Evolutionary conservation across 2,888 invertebrate genomes (phyloP).

Genomic region (Idaea dimidiata): DNA sequence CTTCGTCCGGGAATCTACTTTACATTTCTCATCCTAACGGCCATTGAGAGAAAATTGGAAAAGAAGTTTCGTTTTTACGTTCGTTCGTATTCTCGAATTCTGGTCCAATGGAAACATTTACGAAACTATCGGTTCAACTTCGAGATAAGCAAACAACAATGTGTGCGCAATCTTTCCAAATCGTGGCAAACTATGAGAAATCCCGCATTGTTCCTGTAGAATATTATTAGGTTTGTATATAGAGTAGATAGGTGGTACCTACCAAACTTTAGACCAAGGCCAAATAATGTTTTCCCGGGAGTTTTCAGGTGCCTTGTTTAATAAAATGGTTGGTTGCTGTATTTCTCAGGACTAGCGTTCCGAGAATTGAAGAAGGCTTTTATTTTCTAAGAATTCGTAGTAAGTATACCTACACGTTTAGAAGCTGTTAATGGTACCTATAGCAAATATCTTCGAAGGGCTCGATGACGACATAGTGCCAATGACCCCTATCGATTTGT

Average conservation of each 20-base stretch:
- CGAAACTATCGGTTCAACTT: slow-evolving; percentile 48
- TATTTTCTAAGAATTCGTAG: slow-evolving; percentile 57
- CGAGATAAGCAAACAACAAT: slow-evolving; percentile 41
- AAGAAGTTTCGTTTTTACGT: slow-evolving; percentile 71
- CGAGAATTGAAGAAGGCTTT: not conserved
- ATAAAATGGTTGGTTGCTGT: not conserved
- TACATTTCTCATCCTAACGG: slow-evolving; percentile 81
- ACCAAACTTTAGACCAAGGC: slow-evolving; percentile 58
- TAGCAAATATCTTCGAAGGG: slow-evolving; percentile 71
- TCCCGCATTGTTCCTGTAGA: slow-evolving; percentile 10
- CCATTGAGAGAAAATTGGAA: slow-evolving; percentile 80
- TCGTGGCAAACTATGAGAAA: slow-evolving; percentile 24
- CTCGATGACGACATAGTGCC: slow-evolving; percentile 55
- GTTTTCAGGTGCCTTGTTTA: not conserved
- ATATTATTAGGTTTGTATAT: not conserved
- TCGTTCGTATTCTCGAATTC: slow-evolving; percentile 49
- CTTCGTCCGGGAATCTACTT: slow-evolving; percentile 75
- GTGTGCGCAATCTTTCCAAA: slow-evolving; percentile 32
- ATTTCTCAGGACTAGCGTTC: not conserved
- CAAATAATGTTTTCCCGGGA: slow-evolving; percentile 22
- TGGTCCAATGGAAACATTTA: slow-evolving; percentile 51
- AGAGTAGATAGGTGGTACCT: slow-evolving; percentile 13
- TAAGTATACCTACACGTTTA: slow-evolving; percentile 17
- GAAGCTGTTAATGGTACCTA: slow-evolving; percentile 56
- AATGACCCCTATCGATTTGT: slow-evolving; percentile 78